phyloP scores from a whole-genome alignment of 2,797 vertebrate genomes.

The Chloroceryle amazona region DNA sequence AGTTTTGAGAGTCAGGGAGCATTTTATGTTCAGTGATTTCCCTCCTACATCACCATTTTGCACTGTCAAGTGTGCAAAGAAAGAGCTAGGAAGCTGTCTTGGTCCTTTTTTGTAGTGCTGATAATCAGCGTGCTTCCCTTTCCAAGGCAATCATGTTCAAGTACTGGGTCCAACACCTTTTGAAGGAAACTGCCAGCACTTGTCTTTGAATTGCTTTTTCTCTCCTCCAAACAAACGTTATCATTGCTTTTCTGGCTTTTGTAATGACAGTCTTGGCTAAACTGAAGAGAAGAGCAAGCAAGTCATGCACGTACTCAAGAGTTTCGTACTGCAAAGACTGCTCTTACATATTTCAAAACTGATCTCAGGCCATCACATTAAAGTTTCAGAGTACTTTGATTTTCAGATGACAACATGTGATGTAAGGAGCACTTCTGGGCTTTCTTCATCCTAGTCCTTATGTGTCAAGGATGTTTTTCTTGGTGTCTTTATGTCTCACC shows the following conservation, averaged over 20 bases:
- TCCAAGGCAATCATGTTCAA: not conserved
- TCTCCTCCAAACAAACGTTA: not conserved
- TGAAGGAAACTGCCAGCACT: slow-evolving; percentile 4
- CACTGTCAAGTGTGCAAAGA: slow-evolving; percentile 3
- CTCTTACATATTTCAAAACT: not conserved
- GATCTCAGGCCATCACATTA: not conserved
- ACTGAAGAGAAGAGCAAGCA: not conserved
- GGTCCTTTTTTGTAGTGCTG: not conserved
- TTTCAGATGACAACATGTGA: not conserved
- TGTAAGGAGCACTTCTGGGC: not conserved
- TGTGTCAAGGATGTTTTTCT: not conserved
- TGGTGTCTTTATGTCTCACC: not conserved
- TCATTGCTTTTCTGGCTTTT: not conserved
- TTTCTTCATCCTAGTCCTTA: not conserved
- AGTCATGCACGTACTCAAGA: not conserved
- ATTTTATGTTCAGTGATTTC: slow-evolving; percentile 16
- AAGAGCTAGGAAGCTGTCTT: not conserved
- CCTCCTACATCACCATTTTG: not conserved
- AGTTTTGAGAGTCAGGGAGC: not conserved
- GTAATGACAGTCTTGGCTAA: not conserved
- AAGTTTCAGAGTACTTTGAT: not conserved
- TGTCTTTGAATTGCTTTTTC: slow-evolving; percentile 12
- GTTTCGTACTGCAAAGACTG: not conserved
- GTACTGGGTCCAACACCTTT: not conserved
- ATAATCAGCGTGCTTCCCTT: not conserved